Evolutionary conservation across 92 coral and sea anemone species (phyloP), one percentile per base, ranked within the genome.

Genomic region (Heliopora coerulea): DNA sequence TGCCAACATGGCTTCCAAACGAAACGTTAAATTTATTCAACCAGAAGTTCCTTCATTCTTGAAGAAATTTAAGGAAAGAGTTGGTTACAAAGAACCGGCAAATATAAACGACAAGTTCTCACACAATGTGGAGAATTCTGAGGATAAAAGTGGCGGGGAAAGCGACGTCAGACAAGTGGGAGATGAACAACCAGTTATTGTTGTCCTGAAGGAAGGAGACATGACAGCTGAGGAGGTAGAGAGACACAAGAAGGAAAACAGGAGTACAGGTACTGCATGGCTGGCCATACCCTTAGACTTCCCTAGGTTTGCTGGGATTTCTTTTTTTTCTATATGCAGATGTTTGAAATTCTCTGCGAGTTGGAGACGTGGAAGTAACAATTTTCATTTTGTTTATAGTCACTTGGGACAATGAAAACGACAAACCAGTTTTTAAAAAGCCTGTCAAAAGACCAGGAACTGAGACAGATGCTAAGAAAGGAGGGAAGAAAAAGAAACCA

Each of bases 31-130:
- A 48, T 70, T 49, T 34, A 40, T 25, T n/a, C 46, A 90, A 67
- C 99, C 89, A 32, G 83, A 83, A 73, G 89, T 88, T 18, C 99
- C 99, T 23, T 77, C 97, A 30, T 95, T 95, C 84, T 82, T 95
- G 28, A 81, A 78, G 74, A 79, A 90, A 61, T 95, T 95, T 33
- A 90, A 95, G 64, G 86, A 88, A 41, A 77, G 89, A 54, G 91
- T 90, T 41, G 96, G 97, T 35, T 95, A 95, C 59, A 79, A 88
- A 80, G 99, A 95, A 56, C 73, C 86, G 1, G 85, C 83, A 40
- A 85, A 81, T 66, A 80, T 95, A 46, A 89, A 88, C 29, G 91
- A 86, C 37, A 95, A 95, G 80, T 70, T 52, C 21, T 54, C 62
- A 17, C 31, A 70, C 7, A 41, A 54, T 30, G 52, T 69, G 28